A percentile compares a stretch with the other conserved stretches of the same genome.
These are phyloP conservation scores for Neofelis nebulosa DNA, from an alignment of 2,113 vertebrate species.

Conservation along the genomic window DNA sequence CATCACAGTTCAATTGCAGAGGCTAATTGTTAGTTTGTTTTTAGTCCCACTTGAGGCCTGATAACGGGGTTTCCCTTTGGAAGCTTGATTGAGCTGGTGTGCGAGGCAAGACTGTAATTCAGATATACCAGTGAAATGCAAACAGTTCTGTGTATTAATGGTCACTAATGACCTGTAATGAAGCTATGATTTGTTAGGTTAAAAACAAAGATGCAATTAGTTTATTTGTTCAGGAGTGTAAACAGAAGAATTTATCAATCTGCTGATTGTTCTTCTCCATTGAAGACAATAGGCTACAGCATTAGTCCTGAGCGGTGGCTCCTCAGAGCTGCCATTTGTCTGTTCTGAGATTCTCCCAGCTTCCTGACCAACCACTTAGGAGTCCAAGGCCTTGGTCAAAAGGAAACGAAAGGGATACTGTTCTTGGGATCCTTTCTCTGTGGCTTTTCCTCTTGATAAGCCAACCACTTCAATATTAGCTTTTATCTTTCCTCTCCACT, in stretches of 20 bases:
- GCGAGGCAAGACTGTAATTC: conserved; percentile 50
- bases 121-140: conserved; percentile 36
- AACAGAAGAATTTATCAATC: conserved; percentile 16
- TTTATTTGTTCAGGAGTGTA: conserved; percentile 46
- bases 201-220: conserved; percentile 64
- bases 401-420: not conserved
- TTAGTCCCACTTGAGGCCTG: not conserved
- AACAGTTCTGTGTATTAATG: conserved; percentile 59
- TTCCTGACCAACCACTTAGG: not conserved
- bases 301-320: not conserved
- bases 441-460: not conserved
- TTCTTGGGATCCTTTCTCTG: not conserved
- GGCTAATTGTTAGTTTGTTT: conserved; percentile 61
- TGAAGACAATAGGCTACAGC: not conserved
- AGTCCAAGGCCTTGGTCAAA: not conserved
- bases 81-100: conserved; percentile 50
- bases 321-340: not conserved
- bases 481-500: not conserved
- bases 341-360: not conserved
- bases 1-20: conserved; percentile 41
- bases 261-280: not conserved
- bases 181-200: conserved; percentile 61
- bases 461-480: not conserved
- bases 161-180: conserved; percentile 70
- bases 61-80: conserved; percentile 10